Base-by-base conservation (phyloP, 2,113 vertebrate species). In the Plotosus lineatus region DNA sequence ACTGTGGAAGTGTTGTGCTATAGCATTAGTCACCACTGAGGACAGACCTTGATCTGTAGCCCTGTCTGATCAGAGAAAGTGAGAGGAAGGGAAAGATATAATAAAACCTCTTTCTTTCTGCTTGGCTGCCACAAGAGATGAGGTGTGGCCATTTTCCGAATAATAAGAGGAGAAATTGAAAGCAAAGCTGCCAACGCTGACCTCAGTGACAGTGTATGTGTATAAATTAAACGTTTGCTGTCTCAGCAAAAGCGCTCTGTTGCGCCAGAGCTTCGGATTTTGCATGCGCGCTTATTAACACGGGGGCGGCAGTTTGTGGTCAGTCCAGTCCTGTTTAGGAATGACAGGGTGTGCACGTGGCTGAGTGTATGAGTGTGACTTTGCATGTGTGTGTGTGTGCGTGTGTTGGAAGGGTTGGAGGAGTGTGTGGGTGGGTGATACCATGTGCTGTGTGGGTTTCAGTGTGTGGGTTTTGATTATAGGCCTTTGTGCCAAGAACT, bases 391-490 rank as follows among this genome's bases (percentile, higher is more conserved):
- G 78, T 71, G 56, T 56, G 83, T 79, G 75, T 82, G 58, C 33
- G 44, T n/a, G 75, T 61, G 76, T 38, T 38, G 84, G 66, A 68
- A 71, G 84, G 61, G 84, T 85, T 61, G 80, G 68, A 15, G 75
- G 40, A 69, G 61, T 82, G 80, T 50, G 84, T 83, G 82, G 78
- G 85, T 78, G 85, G 84, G 75, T 83, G 84, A 74, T 86, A 83
- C 78, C 83, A 79, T 80, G 81, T 80, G 61, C 81, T 85, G 81
- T 86, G 82, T 86, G 85, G 85, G 85, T 86, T 86, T 82, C 82
- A 78, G 84, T 81, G 84, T 83, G 84, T 86, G 66, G 84, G 84
- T 81, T 86, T 77, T 86, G 82, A 86, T 86, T 86, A 86, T 69
- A 86, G 78, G 61, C 69, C 53, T 86, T 75, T 46, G 61, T 81